Percentiles rank a stretch among this genome's conserved stretches.
Conservation (phyloP, 2,113 vertebrate genomes). For the Lethenteron reissneri region DNA sequence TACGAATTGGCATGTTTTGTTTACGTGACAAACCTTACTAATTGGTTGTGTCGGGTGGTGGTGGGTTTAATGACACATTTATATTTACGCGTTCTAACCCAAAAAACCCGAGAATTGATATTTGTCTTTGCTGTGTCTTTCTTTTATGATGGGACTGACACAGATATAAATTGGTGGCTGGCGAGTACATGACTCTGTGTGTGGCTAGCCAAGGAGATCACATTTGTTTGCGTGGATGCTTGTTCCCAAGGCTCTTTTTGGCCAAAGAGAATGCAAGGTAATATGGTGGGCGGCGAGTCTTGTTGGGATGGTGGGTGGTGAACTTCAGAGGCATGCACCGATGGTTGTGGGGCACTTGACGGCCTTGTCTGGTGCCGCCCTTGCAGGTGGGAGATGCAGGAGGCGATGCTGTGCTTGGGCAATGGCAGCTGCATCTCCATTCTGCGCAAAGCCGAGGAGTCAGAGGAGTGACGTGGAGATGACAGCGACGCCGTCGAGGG, state of each 20-base stretch:
- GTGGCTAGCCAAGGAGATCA: no score
- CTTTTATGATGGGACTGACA: no score
- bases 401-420: constrained; percentile 26
- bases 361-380: constrained; percentile 7
- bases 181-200: no score
- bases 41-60: no score
- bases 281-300: neutral
- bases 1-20: no score
- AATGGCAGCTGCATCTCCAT: constrained; percentile 24
- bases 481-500: constrained; percentile 7
- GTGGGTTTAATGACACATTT: no score
- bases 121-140: no score
- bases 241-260: neutral
- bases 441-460: neutral
- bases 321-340: no score
- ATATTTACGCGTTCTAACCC: no score
- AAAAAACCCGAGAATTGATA: no score
- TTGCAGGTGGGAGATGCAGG: constrained; percentile 31
- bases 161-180: no score
- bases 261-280: neutral
- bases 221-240: neutral
- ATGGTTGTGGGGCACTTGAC: neutral
- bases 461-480: constrained; percentile 7
- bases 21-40: no score
- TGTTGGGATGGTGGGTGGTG: neutral